These are phyloP conservation scores for Capitulum mitella DNA, from an alignment of 2,888 invertebrate genomes.

Conservation along the genomic window DNA sequence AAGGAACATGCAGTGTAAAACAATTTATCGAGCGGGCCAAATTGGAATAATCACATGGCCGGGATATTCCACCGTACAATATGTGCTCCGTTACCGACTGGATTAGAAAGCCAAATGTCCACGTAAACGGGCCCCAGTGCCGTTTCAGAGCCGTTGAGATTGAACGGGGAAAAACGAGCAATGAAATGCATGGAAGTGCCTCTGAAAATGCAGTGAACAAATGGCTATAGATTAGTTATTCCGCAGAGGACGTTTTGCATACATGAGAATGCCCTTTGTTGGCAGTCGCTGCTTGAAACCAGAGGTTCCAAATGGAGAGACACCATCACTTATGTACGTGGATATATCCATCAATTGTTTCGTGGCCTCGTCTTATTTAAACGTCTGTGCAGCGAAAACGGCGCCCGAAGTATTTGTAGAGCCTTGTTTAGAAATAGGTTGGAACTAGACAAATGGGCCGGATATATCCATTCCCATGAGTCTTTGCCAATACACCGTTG, in stretches of 20 bases:
- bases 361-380: too few species aligned
- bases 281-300: too few species aligned
- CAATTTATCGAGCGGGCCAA: constrained; percentile 17
- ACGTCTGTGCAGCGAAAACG: too few species aligned
- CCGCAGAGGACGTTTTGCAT: not conserved
- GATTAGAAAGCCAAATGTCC: not conserved
- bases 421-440: too few species aligned
- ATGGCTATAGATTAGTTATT: constrained; percentile 8
- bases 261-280: constrained; percentile 9
- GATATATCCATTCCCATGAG: too few species aligned
- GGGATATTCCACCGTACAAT: constrained; percentile 3
- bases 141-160: not conserved
- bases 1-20: constrained; percentile 20
- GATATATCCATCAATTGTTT: too few species aligned
- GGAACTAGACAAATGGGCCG: too few species aligned
- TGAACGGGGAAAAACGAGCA: not conserved
- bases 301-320: too few species aligned
- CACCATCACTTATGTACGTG: too few species aligned
- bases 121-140: not conserved
- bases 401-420: too few species aligned
- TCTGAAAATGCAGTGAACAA: not conserved
- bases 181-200: not conserved
- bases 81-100: not conserved
- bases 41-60: constrained; percentile 6
- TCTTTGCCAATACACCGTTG: too few species aligned